A percentile compares a stretch with the other conserved stretches of the same genome.
Evolutionary conservation across 2,113 vertebrate species (phyloP).

Genomic region (Rhinichthys klamathensis): DNA sequence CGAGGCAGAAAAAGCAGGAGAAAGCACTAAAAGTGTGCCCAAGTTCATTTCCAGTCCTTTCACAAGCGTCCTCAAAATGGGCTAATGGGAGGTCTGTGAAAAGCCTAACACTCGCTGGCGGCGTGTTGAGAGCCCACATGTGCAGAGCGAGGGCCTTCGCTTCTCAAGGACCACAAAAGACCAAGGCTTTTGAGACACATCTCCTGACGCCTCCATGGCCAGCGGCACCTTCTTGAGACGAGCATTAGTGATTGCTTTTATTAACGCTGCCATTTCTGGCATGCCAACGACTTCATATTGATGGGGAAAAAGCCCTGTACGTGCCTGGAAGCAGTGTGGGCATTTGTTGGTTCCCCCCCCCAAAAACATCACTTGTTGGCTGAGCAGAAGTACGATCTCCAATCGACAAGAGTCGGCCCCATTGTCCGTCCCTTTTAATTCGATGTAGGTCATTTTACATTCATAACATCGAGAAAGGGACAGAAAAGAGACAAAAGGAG

Average conservation of each 20-base stretch:
- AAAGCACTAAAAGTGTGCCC: constrained; percentile 67
- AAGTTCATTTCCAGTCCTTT: constrained; percentile 93
- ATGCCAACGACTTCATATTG: constrained; percentile 80
- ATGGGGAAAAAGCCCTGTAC: constrained; percentile 78
- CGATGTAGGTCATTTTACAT: constrained; percentile 87
- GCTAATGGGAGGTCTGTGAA: constrained; percentile 80
- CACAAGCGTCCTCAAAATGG: constrained; percentile 75
- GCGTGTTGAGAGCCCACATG: constrained; percentile 77
- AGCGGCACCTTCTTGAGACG: constrained; percentile 86
- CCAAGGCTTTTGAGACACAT: constrained; percentile 81
- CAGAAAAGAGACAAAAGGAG: constrained; percentile 92
- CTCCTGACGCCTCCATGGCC: constrained; percentile 86
- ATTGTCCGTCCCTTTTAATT: constrained; percentile 82
- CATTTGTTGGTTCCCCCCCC: constrained; percentile 71
- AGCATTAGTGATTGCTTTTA: constrained; percentile 90
- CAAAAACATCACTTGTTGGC: constrained; percentile 72
- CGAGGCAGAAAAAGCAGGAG: constrained; percentile 43
- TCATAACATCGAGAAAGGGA: constrained; percentile 77
- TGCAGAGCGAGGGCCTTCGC: constrained; percentile 78
- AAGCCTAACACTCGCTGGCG: constrained; percentile 83
- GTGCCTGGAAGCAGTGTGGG: constrained; percentile 78
- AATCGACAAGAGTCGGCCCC: constrained; percentile 75
- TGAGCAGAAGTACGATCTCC: constrained; percentile 83
- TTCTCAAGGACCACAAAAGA: constrained; percentile 89
- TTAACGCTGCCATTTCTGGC: constrained; percentile 90